phyloP scores from a whole-genome alignment of 2,888 invertebrate genomes.

The Xestia xanthographa region DNA sequence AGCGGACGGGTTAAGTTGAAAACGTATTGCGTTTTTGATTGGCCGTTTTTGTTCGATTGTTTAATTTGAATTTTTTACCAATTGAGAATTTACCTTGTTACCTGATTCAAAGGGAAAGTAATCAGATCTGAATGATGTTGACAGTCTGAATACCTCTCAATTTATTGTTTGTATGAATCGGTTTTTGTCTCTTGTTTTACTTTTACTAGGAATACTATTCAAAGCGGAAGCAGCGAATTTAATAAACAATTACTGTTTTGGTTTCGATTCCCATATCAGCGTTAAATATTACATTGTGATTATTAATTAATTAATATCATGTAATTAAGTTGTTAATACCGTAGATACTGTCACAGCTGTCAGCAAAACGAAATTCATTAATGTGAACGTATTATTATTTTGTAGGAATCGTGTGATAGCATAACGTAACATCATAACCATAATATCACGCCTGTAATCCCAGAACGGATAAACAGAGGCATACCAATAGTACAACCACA shows the following conservation, averaged over 20 bases:
- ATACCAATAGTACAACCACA: background rate
- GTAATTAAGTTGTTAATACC: slow-evolving; percentile 41
- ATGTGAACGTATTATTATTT: slow-evolving; percentile 18
- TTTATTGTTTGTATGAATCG: slow-evolving; percentile 11
- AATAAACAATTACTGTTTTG: slow-evolving; percentile 19
- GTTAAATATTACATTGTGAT: slow-evolving; percentile 20
- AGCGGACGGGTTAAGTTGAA: slow-evolving; percentile 60
- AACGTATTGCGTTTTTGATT: slow-evolving; percentile 62
- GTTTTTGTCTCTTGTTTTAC: background rate
- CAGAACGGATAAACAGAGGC: background rate
- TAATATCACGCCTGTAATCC: background rate
- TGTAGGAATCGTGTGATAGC: background rate
- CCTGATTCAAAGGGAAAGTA: slow-evolving; percentile 53
- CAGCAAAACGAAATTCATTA: slow-evolving; percentile 6
- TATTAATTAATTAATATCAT: slow-evolving; percentile 32
- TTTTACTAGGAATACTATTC: background rate
- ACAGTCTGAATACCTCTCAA: slow-evolving; percentile 17
- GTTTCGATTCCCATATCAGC: slow-evolving; percentile 8
- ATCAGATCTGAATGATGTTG: slow-evolving; percentile 52
- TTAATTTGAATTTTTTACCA: slow-evolving; percentile 57
- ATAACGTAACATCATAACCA: background rate
- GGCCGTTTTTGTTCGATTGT: slow-evolving; percentile 57
- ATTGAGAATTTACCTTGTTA: slow-evolving; percentile 47
- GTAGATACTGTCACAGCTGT: slow-evolving; percentile 25
- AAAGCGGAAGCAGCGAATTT: background rate